Evolutionary conservation across 2,113 vertebrate species (phyloP), one percentile per base, ranked within the genome.

Genomic region (Climacteris rufus): DNA sequence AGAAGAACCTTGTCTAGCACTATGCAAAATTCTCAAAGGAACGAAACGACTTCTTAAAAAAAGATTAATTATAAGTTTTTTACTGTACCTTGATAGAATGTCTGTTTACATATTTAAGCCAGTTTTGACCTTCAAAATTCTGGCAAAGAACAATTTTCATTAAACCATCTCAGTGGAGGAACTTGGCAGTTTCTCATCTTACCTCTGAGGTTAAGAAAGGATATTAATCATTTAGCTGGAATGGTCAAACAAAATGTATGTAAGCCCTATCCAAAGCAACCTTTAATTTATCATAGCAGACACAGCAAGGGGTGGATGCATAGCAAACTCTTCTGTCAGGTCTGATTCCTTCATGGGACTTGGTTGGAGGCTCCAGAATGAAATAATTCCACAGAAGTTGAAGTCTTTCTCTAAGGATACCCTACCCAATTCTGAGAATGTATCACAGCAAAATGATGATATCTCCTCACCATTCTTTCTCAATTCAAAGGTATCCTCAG

Each of bases 71-170:
- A 49, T 45, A 74, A 79, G 23, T 9, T 90, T 91, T 63, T 80
- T 78, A 20, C 56, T 84, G 93, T 89, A 82, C 81, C 77, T 86
- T 93, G 60, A 86, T 57, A 65, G 50, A 70, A 69, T 77, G 76
- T 86, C 53, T 90, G 52, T 85, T 96, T 95, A 89, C 60, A 72
- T 72, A 87, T 65, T 92, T 96, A 78, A 87, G 69, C 37, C 1
- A 3, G 50, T 40, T 94, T 80, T 78, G 84, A 93, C 95, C 93
- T 95, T 94, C 88, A 87, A 53, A 94, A 95, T 65, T 92, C 71
- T 77, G 60, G 61, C 72, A 94, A 87, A 64, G 72, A 89, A 66
- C 30, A 78, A 59, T 93, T 96, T 94, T 87, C 69, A 77, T 93
- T 93, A 96, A 90, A 88, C 28, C 22, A 49, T 74, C 94, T 83